Conservation (phyloP, 1,140 invertebrate genomes). For the Anthonomus grandis region DNA sequence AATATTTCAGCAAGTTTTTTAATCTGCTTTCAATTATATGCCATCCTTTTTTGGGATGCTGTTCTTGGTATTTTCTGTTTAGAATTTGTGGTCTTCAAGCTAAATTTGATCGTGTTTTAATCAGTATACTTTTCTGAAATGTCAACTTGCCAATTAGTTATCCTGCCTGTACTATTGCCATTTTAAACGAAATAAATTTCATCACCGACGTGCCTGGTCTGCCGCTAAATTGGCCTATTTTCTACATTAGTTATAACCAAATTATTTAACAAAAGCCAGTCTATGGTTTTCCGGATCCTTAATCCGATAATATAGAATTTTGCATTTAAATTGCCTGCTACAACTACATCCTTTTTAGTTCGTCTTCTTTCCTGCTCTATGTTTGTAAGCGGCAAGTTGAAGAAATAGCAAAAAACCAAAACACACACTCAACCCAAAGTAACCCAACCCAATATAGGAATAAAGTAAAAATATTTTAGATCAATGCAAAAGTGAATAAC, state of each 20-base stretch:
- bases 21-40: background rate
- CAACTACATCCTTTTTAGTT: background rate
- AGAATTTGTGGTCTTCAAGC: background rate
- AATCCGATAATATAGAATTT: conserved; percentile 4
- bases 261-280: background rate
- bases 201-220: background rate
- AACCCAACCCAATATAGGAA: too few relatives aligned
- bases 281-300: background rate
- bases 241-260: background rate
- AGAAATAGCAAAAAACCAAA: conserved; percentile 5
- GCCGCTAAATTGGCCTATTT: background rate
- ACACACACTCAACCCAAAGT: background rate
- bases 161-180: background rate
- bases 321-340: conserved; percentile 13
- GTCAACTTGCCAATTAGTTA: background rate
- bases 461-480: too few relatives aligned
- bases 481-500: too few relatives aligned
- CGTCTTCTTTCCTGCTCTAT: background rate
- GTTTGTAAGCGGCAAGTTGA: background rate
- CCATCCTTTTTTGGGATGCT: background rate
- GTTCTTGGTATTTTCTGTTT: background rate
- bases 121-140: background rate
- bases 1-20: background rate
- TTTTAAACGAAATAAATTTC: background rate
- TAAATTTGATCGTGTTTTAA: conserved; percentile 4